A percentile compares a stretch with the other conserved stretches of the same genome.
Conservation (phyloP, 2,888 invertebrate species). For the Acanthosepion lycidas region DNA sequence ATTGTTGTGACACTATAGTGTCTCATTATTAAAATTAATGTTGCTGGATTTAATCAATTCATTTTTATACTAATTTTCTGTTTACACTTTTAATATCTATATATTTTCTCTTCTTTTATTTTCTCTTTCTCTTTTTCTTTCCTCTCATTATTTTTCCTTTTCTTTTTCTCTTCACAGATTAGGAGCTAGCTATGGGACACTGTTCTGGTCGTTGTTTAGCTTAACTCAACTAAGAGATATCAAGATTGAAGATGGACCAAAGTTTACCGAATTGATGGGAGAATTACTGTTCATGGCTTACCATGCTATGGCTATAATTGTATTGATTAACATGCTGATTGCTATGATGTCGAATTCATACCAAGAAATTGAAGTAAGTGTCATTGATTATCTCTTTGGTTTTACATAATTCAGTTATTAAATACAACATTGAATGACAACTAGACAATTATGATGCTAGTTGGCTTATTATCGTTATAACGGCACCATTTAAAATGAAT, state of each 20-base stretch:
- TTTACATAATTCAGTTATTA: background rate
- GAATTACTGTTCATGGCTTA: conserved; percentile 76
- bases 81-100: too few species aligned
- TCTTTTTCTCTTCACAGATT: conserved; percentile 57
- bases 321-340: conserved; percentile 77
- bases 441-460: too few species aligned
- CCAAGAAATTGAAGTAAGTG: conserved; percentile 76
- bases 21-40: too few species aligned
- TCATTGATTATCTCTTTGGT: conserved; percentile 41
- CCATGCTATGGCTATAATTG: conserved; percentile 76
- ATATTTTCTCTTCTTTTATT: too few species aligned
- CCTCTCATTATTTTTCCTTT: background rate
- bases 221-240: conserved; percentile 74
- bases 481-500: too few species aligned
- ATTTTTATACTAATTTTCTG: too few species aligned
- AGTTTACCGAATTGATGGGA: conserved; percentile 74
- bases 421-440: background rate
- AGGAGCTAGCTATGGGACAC: conserved; percentile 67
- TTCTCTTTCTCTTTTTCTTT: too few species aligned
- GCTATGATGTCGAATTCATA: conserved; percentile 77
- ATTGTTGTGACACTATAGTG: too few species aligned
- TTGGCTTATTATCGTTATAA: too few species aligned
- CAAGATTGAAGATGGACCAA: conserved; percentile 69
- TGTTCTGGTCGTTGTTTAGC: conserved; percentile 76
- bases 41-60: too few species aligned